Evolutionary conservation across 2,113 vertebrate species (phyloP), one percentile per base, ranked within the genome.

Genomic region (Lipophrys pholis): DNA sequence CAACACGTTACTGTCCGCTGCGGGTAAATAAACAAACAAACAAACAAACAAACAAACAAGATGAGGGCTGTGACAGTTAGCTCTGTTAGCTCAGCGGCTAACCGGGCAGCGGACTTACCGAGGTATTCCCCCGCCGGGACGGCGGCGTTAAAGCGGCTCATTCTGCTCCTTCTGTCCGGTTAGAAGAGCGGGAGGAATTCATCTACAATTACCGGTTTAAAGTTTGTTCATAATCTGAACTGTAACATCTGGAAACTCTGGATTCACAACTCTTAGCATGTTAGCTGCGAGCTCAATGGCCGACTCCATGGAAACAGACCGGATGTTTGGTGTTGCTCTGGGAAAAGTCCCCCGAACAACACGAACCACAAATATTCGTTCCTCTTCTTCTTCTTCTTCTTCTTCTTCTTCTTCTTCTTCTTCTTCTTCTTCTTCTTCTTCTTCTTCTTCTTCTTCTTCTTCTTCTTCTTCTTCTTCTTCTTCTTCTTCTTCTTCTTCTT

Each of bases 1-100:
- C 54, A 97, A 88, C 76, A 97, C 96, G 69, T 95, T 93, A 57
- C 92, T 95, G 86, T 97, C 96, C 76, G 95, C 97, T 99, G 87
- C 0, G 9, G 62, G 8, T 6, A 71, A 35, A 73, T 1, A 43
- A 9, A 78, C 8, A 75, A 36, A 73, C 7, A 51, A 0, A 9
- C 8, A 65, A 7, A 57, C 14, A 63, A 7, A 12, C 8, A 50
- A 6, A 45, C 17, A 30, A 30, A 30, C 21, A 30, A 4, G 21
- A 41, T 41, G 6, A 42, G 14, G 11, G 51, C 7, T 11, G 0
- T 11, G 40, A 48, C 6, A 7, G 1, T 12, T 38, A 1, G n/a
- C 7, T 15, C 14, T 7, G 45, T 8, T 58, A 77, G 36, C 64
- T 53, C 6, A 38, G 14, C 15, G 45, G 48, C 49, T 65, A 8